Conservation (phyloP, 2,113 vertebrate genomes). For the Protobothrops mucrosquamatus region DNA sequence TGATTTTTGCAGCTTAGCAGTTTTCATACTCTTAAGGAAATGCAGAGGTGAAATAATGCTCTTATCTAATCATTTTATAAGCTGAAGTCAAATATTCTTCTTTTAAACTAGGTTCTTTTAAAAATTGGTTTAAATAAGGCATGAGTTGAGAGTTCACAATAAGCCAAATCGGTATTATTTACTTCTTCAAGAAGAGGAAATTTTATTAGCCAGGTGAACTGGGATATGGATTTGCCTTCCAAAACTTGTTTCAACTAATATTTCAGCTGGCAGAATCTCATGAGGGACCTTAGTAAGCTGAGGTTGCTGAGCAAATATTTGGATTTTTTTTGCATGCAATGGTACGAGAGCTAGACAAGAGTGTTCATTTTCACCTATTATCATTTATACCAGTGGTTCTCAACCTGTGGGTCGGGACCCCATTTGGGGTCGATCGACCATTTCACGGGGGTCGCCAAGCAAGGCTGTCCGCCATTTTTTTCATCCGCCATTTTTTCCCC, state of each 20-base stretch:
- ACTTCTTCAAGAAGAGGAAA: neutral
- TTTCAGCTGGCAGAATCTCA: neutral
- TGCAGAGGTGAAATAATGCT: neutral
- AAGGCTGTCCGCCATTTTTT: too few species aligned
- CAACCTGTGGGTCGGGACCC: too few species aligned
- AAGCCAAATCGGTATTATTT: neutral
- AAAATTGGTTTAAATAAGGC: neutral
- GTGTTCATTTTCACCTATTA: neutral
- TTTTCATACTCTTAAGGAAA: neutral
- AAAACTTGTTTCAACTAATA: neutral
- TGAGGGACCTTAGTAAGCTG: neutral
- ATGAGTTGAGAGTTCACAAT: neutral
- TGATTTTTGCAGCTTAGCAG: neutral
- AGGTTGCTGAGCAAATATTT: neutral
- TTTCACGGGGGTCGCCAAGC: too few species aligned
- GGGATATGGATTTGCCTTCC: neutral
- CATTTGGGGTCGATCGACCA: too few species aligned
- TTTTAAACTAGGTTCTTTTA: neutral
- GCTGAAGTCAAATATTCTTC: neutral
- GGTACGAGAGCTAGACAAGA: neutral
- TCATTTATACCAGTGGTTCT: conserved; percentile 26
- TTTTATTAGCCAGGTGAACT: neutral
- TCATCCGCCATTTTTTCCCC: too few species aligned
- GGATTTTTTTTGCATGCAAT: neutral
- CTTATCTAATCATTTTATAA: neutral